Base-by-base conservation (phyloP, 2,113 vertebrate species). In the Hirundichthys speculiger region DNA sequence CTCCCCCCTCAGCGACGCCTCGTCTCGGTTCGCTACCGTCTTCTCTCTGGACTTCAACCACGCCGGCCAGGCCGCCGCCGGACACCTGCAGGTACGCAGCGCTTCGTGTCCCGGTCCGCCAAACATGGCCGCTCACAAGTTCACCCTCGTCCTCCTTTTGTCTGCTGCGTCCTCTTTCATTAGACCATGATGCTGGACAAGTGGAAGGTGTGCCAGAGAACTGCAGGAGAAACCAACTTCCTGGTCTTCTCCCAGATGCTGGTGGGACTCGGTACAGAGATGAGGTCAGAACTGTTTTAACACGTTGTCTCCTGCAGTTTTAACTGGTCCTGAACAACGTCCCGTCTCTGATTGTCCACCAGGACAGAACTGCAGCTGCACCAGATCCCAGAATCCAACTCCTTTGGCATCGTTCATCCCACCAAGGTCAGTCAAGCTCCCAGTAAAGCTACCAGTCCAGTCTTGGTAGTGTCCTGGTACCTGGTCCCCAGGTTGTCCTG, bases 111-210 rank as follows among this genome's bases (percentile, higher is more conserved):
- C 4, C 10, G 3, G 46, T n/a, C 12, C n/a, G 16, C 15, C 41
- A 13, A 2, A 68, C 12, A 42, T 6, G 15, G 10, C 14, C 15
- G 4, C 2, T 13, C 8, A 3, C 0, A 11, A 1, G 19, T 15
- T 18, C 3, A 22, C 39, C 43, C 11, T 55, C 20, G 18, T 13
- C 46, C 18, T 40, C 51, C 67, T 3, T n/a, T 2, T 2, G 3
- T 34, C 11, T 40, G 16, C 52, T 50, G 13, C 38, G 11, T 61
- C 24, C 75, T 50, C 65, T 1, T 38, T 80, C 96, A 3, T 38
- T 85, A 99, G 98, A 98, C 97, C 0, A 84, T 99, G 94, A 93
- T 99, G 77, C 51, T 99, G 91, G 98, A 99, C 85, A 94, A 91
- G 50, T 87, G 87, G 77, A 93, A 90, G 0, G 92, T 96, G 1